phyloP scores from a whole-genome alignment of 2,113 vertebrate species.

The Ia io region DNA sequence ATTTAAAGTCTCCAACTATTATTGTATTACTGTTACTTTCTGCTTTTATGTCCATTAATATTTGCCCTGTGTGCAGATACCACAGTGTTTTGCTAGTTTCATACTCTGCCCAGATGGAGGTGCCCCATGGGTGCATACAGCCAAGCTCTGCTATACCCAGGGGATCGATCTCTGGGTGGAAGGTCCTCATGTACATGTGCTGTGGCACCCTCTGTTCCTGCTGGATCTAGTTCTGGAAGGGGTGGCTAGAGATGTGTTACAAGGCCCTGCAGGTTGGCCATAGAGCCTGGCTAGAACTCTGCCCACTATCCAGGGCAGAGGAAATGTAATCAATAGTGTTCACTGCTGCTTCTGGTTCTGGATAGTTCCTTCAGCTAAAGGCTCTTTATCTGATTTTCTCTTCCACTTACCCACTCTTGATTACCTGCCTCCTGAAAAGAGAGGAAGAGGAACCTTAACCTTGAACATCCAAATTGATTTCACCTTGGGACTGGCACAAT shows the following conservation, averaged over 20 bases:
- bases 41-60: not conserved
- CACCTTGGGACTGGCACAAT: not conserved
- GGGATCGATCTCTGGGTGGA: too few relatives aligned
- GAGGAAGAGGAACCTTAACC: not conserved
- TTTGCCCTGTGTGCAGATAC: not conserved
- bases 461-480: not conserved
- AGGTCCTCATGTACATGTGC: not conserved
- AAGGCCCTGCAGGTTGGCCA: not conserved
- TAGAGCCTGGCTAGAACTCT: not conserved
- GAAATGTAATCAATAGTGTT: not conserved
- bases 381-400: not conserved
- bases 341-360: not conserved
- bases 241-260: not conserved
- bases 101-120: not conserved
- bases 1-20: not conserved
- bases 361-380: not conserved
- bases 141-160: not conserved
- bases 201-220: not conserved
- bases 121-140: not conserved
- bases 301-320: not conserved
- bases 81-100: not conserved
- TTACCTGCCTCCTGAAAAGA: not conserved
- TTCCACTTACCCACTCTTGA: not conserved
- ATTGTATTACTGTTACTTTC: not conserved
- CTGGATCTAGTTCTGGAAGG: not conserved